Conservation (phyloP, 2,888 invertebrate species). For the Miltochrista miniata region DNA sequence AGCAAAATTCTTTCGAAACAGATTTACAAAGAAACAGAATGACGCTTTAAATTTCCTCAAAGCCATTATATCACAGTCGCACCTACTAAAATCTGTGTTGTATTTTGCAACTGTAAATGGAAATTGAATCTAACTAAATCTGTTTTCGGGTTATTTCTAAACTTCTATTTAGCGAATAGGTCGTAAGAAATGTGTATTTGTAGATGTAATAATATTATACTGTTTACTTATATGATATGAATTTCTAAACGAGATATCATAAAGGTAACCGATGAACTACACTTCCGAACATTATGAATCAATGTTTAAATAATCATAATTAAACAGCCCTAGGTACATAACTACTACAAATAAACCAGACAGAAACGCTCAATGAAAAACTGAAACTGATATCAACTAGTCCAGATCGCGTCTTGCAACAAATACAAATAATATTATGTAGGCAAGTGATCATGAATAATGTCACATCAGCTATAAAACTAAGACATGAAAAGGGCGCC, state of each 20-base stretch:
- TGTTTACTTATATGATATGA: too few relatives aligned
- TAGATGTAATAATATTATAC: too few relatives aligned
- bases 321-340: too few relatives aligned
- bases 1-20: too few relatives aligned
- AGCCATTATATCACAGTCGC: constrained; percentile 15
- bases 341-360: too few relatives aligned
- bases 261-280: too few relatives aligned
- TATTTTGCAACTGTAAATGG: constrained; percentile 2
- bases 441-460: constrained; percentile 57
- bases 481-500: constrained; percentile 58
- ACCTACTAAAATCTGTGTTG: neutral
- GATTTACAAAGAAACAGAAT: constrained; percentile 4
- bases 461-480: constrained; percentile 66
- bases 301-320: too few relatives aligned
- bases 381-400: constrained; percentile 9
- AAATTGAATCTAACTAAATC: neutral
- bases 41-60: constrained; percentile 13
- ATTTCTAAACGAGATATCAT: too few relatives aligned
- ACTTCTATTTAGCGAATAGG: neutral
- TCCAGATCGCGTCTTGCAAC: constrained; percentile 25
- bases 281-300: too few relatives aligned
- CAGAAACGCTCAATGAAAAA: too few relatives aligned
- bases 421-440: constrained; percentile 30
- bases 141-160: neutral
- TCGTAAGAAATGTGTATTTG: neutral